A percentile compares a stretch with the other conserved stretches of the same genome.
Conservation (phyloP, 23 tunicate genomes). For the Botrylloides violaceus region DNA sequence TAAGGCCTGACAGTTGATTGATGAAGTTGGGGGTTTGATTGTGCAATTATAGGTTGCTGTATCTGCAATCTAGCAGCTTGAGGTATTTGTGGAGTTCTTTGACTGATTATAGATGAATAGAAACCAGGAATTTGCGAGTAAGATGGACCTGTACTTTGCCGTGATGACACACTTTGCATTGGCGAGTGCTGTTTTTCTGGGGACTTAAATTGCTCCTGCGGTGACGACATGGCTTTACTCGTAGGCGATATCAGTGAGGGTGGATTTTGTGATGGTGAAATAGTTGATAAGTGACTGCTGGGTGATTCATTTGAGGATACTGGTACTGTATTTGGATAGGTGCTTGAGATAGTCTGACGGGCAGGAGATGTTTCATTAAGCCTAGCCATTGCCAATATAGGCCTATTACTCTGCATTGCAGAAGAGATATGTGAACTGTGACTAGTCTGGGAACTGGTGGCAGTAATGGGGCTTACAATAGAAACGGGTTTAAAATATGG, state of each 20-base stretch:
- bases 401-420: not conserved
- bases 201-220: no score
- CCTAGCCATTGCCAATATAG: no score
- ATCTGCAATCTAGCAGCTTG: not conserved
- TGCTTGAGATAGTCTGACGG: not conserved
- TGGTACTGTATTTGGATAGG: not conserved
- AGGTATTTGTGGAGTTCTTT: not conserved
- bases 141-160: not conserved
- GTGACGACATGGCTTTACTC: not conserved
- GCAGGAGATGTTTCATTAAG: not conserved
- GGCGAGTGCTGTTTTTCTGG: not conserved
- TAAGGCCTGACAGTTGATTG: not conserved
- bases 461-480: not conserved
- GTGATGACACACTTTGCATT: not conserved
- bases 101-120: not conserved
- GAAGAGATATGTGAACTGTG: not conserved
- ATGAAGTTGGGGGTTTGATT: not conserved
- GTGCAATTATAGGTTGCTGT: not conserved
- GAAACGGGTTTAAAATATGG: constrained; percentile 9
- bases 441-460: not conserved
- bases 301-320: not conserved
- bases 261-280: not conserved
- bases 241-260: not conserved
- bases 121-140: not conserved
- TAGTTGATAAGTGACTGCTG: not conserved